A percentile compares a stretch with the other conserved stretches of the same genome.
These are phyloP conservation scores for Phyllostomus discolor DNA, from an alignment of 2,113 vertebrate species.

Conservation along the genomic window DNA sequence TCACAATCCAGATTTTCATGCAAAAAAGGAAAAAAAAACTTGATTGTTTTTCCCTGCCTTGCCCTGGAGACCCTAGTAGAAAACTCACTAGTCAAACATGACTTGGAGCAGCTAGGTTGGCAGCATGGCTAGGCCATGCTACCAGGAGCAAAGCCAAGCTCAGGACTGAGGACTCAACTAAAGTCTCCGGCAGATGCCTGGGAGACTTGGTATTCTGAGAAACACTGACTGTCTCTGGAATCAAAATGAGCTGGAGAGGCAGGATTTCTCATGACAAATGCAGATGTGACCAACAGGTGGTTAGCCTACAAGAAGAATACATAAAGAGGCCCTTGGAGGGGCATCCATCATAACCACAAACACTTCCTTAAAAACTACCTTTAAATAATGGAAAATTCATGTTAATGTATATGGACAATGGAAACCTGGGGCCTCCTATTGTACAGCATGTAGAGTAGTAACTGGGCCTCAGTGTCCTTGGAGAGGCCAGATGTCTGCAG, in stretches of 20 bases:
- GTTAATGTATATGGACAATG: slow-evolving; percentile 15
- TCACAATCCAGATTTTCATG: background rate
- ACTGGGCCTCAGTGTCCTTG: background rate
- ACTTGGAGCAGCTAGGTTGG: slow-evolving; percentile 19
- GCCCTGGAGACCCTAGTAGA: background rate
- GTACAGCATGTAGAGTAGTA: background rate
- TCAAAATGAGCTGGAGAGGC: slow-evolving; percentile 54
- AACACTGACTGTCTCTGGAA: slow-evolving; percentile 48
- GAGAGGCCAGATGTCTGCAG: slow-evolving; percentile 1
- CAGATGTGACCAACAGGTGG: slow-evolving; percentile 46
- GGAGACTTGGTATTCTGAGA: slow-evolving; percentile 38
- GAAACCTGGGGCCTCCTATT: background rate
- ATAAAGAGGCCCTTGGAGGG: slow-evolving; percentile 45
- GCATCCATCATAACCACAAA: slow-evolving; percentile 54
- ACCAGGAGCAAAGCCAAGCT: slow-evolving; percentile 36
- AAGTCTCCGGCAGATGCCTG: background rate
- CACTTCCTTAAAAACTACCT: slow-evolving; percentile 60
- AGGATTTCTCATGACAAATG: slow-evolving; percentile 60
- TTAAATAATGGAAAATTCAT: slow-evolving; percentile 64
- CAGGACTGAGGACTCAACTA: background rate
- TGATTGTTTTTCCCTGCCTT: background rate
- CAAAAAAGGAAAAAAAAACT: background rate
- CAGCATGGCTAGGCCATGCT: background rate
- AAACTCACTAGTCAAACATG: background rate
- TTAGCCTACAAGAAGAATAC: slow-evolving; percentile 50